Evolutionary conservation across 2,888 invertebrate species (phyloP).

Genomic region (Bruchidius siliquastri): DNA sequence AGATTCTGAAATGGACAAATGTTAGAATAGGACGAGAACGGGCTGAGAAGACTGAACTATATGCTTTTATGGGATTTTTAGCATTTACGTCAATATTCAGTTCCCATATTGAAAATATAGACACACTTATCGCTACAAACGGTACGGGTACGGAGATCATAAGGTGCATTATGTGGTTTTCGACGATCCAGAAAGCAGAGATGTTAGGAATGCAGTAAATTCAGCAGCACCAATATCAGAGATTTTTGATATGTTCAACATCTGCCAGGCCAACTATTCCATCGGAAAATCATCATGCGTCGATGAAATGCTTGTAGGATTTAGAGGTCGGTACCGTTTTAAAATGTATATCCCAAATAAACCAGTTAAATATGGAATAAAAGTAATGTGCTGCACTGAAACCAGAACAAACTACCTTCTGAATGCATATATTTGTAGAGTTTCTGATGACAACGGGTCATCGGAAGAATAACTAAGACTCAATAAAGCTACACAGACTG

Average conservation of each 20-base stretch:
- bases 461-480: constrained; percentile 4
- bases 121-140: constrained; percentile 8
- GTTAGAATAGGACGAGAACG: constrained; percentile 7
- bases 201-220: constrained; percentile 6
- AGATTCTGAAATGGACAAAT: constrained; percentile 8
- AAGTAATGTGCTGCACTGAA: constrained; percentile 13
- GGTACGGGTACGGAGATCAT: constrained; percentile 11
- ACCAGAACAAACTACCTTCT: constrained; percentile 13
- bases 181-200: constrained; percentile 14
- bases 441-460: constrained; percentile 7
- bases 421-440: constrained; percentile 10
- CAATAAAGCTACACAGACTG: constrained; percentile 11
- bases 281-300: constrained; percentile 9
- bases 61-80: constrained; percentile 2
- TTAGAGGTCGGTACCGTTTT: constrained; percentile 11
- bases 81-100: constrained; percentile 9
- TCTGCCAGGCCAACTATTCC: constrained; percentile 5
- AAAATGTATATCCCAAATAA: constrained; percentile 12
- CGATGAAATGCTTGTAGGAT: constrained; percentile 7
- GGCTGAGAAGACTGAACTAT: background rate
- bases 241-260: constrained; percentile 12
- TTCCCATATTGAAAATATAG: constrained; percentile 10
- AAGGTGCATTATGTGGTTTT: constrained; percentile 11
- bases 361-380: constrained; percentile 10
- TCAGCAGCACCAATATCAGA: constrained; percentile 8